Evolutionary conservation across 2,797 vertebrate genomes (phyloP).

Genomic region (Synanceia verrucosa): DNA sequence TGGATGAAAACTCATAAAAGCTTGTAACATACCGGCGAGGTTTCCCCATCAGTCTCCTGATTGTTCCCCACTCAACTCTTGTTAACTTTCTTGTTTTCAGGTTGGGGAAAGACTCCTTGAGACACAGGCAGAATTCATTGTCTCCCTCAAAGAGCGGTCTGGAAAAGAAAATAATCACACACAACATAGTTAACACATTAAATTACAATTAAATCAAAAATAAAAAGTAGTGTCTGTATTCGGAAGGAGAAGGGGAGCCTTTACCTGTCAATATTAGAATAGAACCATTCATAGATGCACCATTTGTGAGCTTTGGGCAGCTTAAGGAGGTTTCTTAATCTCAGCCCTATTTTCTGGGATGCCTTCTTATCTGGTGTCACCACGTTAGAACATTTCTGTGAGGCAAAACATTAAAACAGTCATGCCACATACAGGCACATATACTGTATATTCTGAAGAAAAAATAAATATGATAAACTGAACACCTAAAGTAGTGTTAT

Average conservation of each 20-base stretch:
- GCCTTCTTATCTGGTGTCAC: conserved; percentile 95
- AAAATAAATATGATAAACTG: not conserved
- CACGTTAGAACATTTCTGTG: conserved; percentile 91
- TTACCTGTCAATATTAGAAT: conserved; percentile 99
- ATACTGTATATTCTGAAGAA: not conserved
- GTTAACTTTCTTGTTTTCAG: conserved; percentile 97
- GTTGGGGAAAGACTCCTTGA: conserved; percentile 98
- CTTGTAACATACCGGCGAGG: conserved; percentile 89
- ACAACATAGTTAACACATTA: not conserved
- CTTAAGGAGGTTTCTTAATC: conserved; percentile 96
- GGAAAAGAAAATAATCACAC: conserved; percentile 45
- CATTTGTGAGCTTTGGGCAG: conserved; percentile 99
- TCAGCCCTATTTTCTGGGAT: conserved; percentile 97
- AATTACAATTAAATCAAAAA: not conserved
- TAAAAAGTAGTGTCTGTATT: not conserved
- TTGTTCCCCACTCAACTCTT: conserved; percentile 97
- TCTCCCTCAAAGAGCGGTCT: conserved; percentile 99
- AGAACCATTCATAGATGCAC: conserved; percentile 99
- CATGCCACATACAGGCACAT: not conserved
- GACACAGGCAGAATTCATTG: conserved; percentile 98
- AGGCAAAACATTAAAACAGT: conserved; percentile 46
- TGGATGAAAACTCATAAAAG: not conserved
- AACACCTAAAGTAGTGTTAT: not conserved
- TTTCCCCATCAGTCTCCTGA: conserved; percentile 97
- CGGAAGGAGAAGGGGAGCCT: not conserved